Percentiles rank a stretch among this genome's conserved stretches.
These are phyloP conservation scores for Pelvicachromis taeniatus DNA, from an alignment of 2,113 vertebrate genomes.

Conservation along the genomic window DNA sequence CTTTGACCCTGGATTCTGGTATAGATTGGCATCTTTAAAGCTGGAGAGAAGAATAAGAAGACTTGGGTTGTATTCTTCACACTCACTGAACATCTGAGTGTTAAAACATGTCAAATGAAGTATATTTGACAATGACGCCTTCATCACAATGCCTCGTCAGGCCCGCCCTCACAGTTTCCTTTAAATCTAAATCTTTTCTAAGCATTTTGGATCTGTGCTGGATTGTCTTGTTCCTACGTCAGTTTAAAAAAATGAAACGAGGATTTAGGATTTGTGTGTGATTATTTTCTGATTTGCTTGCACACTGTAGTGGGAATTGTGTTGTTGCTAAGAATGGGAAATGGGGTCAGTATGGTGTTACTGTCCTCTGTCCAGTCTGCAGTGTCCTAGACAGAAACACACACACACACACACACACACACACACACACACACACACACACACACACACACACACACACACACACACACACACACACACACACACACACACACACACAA, in stretches of 20 bases:
- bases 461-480: slow-evolving; percentile 20
- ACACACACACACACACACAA: slow-evolving; percentile 25
- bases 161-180: neutral
- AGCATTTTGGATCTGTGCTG: neutral
- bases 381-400: slow-evolving; percentile 40
- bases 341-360: slow-evolving; percentile 61
- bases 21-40: slow-evolving; percentile 83
- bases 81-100: neutral
- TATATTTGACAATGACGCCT: neutral
- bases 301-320: slow-evolving; percentile 31
- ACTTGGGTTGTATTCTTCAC: neutral
- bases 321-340: slow-evolving; percentile 46
- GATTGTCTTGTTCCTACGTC: neutral
- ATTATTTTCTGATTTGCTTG: slow-evolving; percentile 47
- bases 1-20: slow-evolving; percentile 80
- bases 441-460: slow-evolving; percentile 9
- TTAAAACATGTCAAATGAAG: neutral
- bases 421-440: slow-evolving; percentile 12
- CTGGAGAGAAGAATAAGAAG: slow-evolving; percentile 58
- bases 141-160: neutral
- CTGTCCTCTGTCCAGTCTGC: slow-evolving; percentile 47
- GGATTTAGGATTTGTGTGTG: slow-evolving; percentile 51
- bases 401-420: slow-evolving; percentile 5
- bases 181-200: neutral
- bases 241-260: slow-evolving; percentile 21